Evolutionary conservation across 2,888 invertebrate species (phyloP), one percentile per base, ranked within the genome.

Genomic region (Cotesia congregata): DNA sequence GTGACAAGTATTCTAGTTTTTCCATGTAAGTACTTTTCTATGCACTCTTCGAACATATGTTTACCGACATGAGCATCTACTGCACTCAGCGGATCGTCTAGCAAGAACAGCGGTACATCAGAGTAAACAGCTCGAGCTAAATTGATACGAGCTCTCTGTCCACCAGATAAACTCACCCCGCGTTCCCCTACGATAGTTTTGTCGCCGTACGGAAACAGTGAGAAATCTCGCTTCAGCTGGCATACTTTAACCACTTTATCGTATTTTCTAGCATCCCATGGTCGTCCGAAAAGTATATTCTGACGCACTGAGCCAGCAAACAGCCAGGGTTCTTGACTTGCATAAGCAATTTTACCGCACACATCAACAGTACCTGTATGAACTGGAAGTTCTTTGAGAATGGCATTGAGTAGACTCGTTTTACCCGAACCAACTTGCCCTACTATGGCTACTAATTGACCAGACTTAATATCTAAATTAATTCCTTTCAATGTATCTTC

Each of bases 21-120:
- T 50, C 90, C 88, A 65, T 89, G 89, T 39, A 94, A 88, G 81
- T 91, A 91, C 50, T 91, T 91, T 5, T 92, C 91, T 73, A 96
- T 92, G 85, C 95, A 96, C 84, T 94, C 92, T 86, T 97, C 95
- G 90, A 97, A 98, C 82, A 98, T 91, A 89, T 96, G 95, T 4
- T 95, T 93, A 0, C 97, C 96, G 0, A 98, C 97, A 87, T 96
- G 95, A 0, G 97, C 93, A 90, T 98, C 98, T n/a, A 98, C 97
- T 0, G 97, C 97, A 78, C 96, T 95, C 60, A 98, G 90, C 0
- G 98, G 97, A 90, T 98, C 98, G 88, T 98, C 98, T 73, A 98
- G 90, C 15, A 98, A 90, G 86, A 97, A 97, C 81, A 97, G 94
- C 83, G 97, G 96, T 0, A 96, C 94, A 80, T 96, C 93, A 70